Evolutionary conservation across 2,888 invertebrate genomes (phyloP), one percentile per base, ranked within the genome.

Genomic region (Ophioninae sp.): DNA sequence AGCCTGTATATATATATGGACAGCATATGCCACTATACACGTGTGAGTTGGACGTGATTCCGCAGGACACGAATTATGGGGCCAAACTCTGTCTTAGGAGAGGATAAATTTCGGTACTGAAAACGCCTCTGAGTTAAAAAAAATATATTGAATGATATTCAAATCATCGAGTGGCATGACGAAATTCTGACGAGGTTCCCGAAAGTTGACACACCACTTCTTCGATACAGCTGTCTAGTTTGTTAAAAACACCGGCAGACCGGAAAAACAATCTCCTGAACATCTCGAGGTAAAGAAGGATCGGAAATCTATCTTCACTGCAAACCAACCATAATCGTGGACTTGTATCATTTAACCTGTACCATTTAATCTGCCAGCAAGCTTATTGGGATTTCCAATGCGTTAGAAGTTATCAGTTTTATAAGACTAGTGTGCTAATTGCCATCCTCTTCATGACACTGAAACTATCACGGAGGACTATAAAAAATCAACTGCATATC

Each of bases 1-100:
- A 44, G 59, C 13, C 50, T n/a, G 21, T 50, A 64, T 30, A 57
- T 30, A 62, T 30, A 23, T 5, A 5, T 50, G 17, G 13, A 50
- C 50, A 50, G 73, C 62, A 62, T 50, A 74, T 74, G 62, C 20
- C 10, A 44, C 20, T 23, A 44, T 69, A 62, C 56, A 56, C 62
- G 50, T 50, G 69, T 37, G 69, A 77, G 37, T 77, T 37, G 50
- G 6, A 41, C 21, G 59, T 59, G 59, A 44, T 67, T 57, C 10
- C 56, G 44, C 17, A 50, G 50, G 50, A 50, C 50, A 50, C 50
- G 2, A 50, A 50, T 13, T 50, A 17, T 50, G 50, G 17, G 17
- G 50, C 17, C 50, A 17, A 50, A 50, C 50, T 13, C 17, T 2
- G 50, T 6, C 50, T 50, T 17, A 5, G 50, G 17, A 50, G 50